Percentiles rank a stretch among this genome's conserved stretches.
Evolutionary conservation across 1,140 invertebrate genomes (phyloP).

Genomic region (Bicyclus anynana): DNA sequence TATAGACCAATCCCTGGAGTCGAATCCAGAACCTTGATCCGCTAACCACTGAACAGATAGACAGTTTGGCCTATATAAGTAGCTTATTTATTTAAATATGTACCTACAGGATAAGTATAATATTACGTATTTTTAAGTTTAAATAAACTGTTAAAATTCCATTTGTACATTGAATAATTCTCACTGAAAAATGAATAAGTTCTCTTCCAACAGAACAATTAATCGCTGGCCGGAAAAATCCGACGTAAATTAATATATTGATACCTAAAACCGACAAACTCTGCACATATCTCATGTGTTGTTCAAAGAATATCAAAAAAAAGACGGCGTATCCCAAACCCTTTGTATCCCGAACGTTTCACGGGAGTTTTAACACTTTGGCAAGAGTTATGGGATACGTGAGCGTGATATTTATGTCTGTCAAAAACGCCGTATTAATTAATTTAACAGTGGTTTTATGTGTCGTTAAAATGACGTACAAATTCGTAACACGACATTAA

Average conservation of each 20-base stretch:
- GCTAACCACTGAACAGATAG: no score
- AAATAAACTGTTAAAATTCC: no score
- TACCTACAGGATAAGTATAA: no score
- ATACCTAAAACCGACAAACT: slow-evolving; percentile 32
- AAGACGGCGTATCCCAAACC: slow-evolving; percentile 33
- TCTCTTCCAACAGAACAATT: no score
- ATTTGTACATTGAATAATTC: no score
- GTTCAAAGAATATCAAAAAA: slow-evolving; percentile 46
- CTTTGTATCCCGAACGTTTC: slow-evolving; percentile 45
- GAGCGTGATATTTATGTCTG: slow-evolving; percentile 61
- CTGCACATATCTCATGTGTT: slow-evolving; percentile 40
- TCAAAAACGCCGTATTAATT: slow-evolving; percentile 54
- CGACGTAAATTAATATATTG: slow-evolving; percentile 33
- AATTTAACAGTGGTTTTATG: slow-evolving; percentile 50
- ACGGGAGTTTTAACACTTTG: slow-evolving; percentile 37
- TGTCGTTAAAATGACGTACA: slow-evolving; percentile 45
- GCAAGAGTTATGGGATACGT: slow-evolving; percentile 55
- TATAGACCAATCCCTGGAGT: no score
- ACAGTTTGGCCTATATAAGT: no score
- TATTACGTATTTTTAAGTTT: no score
- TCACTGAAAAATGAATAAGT: no score
- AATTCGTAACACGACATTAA: slow-evolving; percentile 51
- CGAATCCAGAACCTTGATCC: no score
- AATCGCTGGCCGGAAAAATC: not conserved
- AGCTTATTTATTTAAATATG: no score